Conservation (phyloP, 2,888 invertebrate genomes). For the Cephus runcator region DNA sequence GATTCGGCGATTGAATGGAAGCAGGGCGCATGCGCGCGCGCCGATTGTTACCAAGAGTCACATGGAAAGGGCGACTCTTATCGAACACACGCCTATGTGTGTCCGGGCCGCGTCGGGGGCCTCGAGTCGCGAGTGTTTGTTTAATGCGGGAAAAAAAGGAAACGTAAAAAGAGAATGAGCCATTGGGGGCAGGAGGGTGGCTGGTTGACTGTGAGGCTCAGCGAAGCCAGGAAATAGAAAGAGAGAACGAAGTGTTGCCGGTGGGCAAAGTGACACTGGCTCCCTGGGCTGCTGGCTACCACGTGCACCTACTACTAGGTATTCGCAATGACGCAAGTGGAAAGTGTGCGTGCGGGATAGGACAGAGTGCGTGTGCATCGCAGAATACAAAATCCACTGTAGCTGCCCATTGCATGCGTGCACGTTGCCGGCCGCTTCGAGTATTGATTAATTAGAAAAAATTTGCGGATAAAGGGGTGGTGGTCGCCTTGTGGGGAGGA, state of each 20-base stretch:
- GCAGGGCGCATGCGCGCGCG: neutral
- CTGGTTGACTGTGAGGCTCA: neutral
- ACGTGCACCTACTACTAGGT: neutral
- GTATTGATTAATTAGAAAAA: constrained; percentile 47
- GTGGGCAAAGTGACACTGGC: neutral
- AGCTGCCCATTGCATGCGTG: neutral
- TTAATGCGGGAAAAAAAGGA: neutral
- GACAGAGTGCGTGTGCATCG: neutral
- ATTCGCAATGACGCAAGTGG: neutral
- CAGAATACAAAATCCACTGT: neutral
- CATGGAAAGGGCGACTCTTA: neutral
- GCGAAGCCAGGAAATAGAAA: neutral
- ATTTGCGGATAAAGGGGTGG: constrained; percentile 17
- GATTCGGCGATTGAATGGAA: neutral
- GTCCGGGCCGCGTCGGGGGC: neutral
- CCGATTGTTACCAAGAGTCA: neutral
- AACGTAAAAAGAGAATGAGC: neutral
- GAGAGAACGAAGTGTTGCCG: neutral
- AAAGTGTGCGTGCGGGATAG: neutral
- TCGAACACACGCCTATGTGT: neutral
- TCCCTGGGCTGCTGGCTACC: neutral
- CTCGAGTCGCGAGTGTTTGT: neutral
- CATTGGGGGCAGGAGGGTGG: neutral
- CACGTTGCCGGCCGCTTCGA: constrained; percentile 16
- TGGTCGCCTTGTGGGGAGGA: constrained; percentile 17